phyloP scores from a whole-genome alignment of 2,888 invertebrate genomes.

The Eurytoma adleriae region DNA sequence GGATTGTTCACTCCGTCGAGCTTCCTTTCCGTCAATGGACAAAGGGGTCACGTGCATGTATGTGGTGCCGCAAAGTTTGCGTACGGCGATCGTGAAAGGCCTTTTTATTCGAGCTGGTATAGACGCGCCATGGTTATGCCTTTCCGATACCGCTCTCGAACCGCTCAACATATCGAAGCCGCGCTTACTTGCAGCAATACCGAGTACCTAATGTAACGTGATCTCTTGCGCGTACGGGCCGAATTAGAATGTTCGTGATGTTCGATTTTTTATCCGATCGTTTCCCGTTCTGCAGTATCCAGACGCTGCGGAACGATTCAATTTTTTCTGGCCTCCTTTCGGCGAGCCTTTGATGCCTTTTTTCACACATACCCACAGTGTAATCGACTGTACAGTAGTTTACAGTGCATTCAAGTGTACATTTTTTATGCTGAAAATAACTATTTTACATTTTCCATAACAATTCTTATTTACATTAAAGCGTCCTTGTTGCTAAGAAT shows the following conservation, averaged over 20 bases:
- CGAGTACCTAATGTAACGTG: neutral
- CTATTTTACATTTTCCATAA: too few species aligned
- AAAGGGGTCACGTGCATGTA: conserved; percentile 36
- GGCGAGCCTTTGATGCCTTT: neutral
- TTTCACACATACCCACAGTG: too few species aligned
- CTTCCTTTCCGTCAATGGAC: conserved; percentile 25
- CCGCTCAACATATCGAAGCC: neutral
- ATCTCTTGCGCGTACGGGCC: neutral
- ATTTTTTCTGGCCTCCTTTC: neutral
- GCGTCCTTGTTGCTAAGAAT: too few species aligned
- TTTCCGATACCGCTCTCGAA: too few species aligned
- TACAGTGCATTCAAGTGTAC: too few species aligned
- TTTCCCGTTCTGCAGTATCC: neutral
- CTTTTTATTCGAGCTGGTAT: conserved; percentile 21
- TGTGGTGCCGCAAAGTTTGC: neutral
- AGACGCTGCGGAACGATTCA: neutral
- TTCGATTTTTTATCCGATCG: neutral
- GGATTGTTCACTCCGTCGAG: neutral
- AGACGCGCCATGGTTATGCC: neutral
- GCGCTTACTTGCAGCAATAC: neutral
- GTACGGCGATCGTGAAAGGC: conserved; percentile 27
- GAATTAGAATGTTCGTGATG: neutral
- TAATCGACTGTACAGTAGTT: too few species aligned
- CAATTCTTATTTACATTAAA: too few species aligned
- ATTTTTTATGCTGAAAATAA: too few species aligned